These are phyloP conservation scores for Pheucticus melanocephalus DNA, from an alignment of 2,113 vertebrate species.

Conservation along the genomic window DNA sequence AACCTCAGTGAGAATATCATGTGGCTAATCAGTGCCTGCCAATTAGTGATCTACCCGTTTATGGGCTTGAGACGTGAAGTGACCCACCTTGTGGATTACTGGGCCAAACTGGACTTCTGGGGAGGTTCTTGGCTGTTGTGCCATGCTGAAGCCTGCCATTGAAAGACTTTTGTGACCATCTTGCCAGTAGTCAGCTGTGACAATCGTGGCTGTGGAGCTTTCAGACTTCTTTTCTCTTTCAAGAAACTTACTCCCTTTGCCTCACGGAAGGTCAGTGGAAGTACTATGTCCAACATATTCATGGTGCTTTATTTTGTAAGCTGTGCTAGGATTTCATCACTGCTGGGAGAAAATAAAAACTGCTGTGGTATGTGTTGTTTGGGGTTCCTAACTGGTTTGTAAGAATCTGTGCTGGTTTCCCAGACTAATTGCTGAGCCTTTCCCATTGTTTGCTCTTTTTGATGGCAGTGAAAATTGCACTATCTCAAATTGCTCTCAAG, in stretches of 20 bases:
- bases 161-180: constrained; percentile 34
- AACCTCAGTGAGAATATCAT: background rate
- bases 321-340: background rate
- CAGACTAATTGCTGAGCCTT: background rate
- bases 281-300: background rate
- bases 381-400: background rate
- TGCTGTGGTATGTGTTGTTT: background rate
- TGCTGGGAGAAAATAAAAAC: background rate
- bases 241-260: constrained; percentile 34
- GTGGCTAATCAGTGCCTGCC: constrained; percentile 18
- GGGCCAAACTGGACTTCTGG: constrained; percentile 54
- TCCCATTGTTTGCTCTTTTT: background rate
- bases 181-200: constrained; percentile 63
- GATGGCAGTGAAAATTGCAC: background rate
- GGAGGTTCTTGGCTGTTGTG: constrained; percentile 35
- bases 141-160: background rate
- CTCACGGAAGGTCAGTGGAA: constrained; percentile 64
- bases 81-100: constrained; percentile 47
- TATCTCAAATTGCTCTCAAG: background rate
- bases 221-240: constrained; percentile 36
- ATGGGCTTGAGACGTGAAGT: background rate
- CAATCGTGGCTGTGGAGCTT: constrained; percentile 63
- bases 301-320: background rate
- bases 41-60: background rate
- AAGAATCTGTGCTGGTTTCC: background rate